Base-by-base conservation (phyloP, 2,113 vertebrate genomes). In the Oryzias javanicus region DNA sequence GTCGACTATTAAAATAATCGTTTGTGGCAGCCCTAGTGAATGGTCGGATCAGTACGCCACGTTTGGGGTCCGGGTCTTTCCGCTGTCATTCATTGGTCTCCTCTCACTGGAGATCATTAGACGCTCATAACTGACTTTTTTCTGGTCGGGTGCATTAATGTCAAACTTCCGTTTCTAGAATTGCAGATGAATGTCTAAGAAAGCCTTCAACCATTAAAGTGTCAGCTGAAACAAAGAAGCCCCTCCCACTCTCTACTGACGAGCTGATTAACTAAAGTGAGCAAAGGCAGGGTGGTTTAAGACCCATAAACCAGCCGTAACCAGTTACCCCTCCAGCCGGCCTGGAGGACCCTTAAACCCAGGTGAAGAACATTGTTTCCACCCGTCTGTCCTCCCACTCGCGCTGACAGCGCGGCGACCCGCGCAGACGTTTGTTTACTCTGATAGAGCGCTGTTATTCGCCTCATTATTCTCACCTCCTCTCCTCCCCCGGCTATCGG, bases 381-480 rank as follows among this genome's bases (percentile, higher is more conserved):
- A 84, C 86, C 83, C 78, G 78, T 81, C 80, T 80, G 65, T 79
- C 79, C 75, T 69, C 86, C 83, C 79, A 84, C 81, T 22, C 84
- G 15, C 69, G 6, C 70, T 49, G 54, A 67, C 81, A 69, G 60
- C 78, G 5, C 59, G 1, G 8, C 53, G 55, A 60, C 81, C 74
- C 5, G 52, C 60, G n/a, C 74, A 24, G 70, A 75, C 42, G 56
- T 84, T 79, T 80, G 82, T 84, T 84, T 81, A 79, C 80, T 73
- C 75, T 72, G 70, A 83, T 67, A 16, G 77, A 74, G 67, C 70
- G 69, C 72, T n/a, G 60, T 76, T 74, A 68, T 73, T 63, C 59
- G 40, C 13, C 79, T 76, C 74, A 70, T 78, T 84, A 78, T 82
- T 78, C 74, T 83, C 78, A 64, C 56, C 64, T 55, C 68, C 70